Conservation (phyloP, 2,888 invertebrate genomes). For the Brachylomia viminalis region DNA sequence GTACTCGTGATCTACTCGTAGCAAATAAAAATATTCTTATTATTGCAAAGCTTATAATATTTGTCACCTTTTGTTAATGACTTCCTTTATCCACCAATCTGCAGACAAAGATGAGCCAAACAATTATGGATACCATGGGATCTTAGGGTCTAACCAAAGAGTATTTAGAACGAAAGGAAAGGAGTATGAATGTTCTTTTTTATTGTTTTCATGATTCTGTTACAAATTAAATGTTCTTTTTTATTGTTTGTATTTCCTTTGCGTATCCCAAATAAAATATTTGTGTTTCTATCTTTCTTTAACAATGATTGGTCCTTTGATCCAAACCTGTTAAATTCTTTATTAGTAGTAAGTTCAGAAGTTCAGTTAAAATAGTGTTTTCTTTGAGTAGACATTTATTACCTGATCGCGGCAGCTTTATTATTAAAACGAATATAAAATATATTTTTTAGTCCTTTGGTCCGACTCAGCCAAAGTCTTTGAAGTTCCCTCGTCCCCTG, state of each 20-base stretch:
- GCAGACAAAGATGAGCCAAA: neutral
- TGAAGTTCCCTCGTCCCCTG: neutral
- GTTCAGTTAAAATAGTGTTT: neutral
- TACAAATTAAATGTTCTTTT: no score
- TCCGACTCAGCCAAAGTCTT: neutral
- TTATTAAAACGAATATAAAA: no score
- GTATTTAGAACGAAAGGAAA: neutral
- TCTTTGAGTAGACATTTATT: neutral
- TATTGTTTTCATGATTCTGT: no score
- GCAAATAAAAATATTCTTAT: neutral
- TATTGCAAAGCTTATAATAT: neutral
- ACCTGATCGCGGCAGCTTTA: neutral
- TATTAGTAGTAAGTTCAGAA: no score
- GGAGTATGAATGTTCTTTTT: no score
- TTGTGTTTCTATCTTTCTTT: no score
- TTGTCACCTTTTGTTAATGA: neutral
- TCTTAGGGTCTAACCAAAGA: neutral
- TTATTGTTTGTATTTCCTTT: no score
- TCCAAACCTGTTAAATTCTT: neutral
- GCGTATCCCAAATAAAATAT: no score
- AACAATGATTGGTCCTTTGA: neutral
- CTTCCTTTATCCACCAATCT: neutral
- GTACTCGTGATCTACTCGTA: neutral
- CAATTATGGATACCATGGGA: neutral
- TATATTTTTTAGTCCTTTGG: no score